Base-by-base conservation (phyloP, 2,797 vertebrate genomes). In the Luscinia megarhynchos region DNA sequence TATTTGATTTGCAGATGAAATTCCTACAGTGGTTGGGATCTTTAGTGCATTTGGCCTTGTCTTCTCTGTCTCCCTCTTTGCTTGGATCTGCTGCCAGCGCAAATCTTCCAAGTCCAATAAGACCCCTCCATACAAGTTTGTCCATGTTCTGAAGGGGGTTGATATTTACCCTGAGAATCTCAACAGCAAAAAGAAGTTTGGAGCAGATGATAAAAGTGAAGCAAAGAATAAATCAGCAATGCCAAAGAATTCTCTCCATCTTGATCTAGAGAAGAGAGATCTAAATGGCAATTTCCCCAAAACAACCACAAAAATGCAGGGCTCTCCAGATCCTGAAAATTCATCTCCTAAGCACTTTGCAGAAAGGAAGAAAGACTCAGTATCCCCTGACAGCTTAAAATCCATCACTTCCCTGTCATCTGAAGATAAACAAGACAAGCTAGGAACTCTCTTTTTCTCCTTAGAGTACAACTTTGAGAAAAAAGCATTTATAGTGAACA, bases 31-130 rank as follows among this genome's bases (percentile, higher is more conserved):
- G 38, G 99, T 99, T 96, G 98, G 99, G 43, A 98, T 99, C 97
- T 98, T 99, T 98, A 99, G 99, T 87, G 98, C 99, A 83, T 99
- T 99, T 90, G 99, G 99, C 94, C 98, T 99, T 66, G 98, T 99
- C 97, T 99, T 99, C 98, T 99, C 98, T 68, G 98, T 99, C 66
- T 99, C 99, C 45, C 98, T 99, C 62, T 99, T 99, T 92, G 98
- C 99, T 32, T 99, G 99, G 99, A 99, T 99, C 97, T 99, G 99
- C 97, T 99, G 99, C 95, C 99, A 99, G 88, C 99, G 99, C 89
- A 99, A 99, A 97, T 98, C 98, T 92, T 98, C 98, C 61, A 99
- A 99, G 96, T 98, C 98, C 80, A 99, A 98, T 97, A 99, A 99
- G 96, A 99, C 99, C 13, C 99, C 99, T 74, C 98, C 99, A 2